Conservation (phyloP, 2,113 vertebrate genomes). For the Isichthys henryi region DNA sequence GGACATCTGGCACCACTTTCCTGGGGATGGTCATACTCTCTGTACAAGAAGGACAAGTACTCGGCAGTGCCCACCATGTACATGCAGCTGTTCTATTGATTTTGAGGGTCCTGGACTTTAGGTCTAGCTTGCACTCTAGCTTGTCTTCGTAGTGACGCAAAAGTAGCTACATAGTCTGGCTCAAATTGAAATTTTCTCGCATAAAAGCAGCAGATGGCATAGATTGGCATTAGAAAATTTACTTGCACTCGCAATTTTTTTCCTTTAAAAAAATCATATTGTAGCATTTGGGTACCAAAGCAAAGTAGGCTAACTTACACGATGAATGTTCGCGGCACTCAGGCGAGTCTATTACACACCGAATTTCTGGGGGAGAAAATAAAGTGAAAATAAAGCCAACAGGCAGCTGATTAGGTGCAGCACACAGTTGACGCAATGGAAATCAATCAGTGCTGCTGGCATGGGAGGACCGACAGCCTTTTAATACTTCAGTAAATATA, state of each 20-base stretch:
- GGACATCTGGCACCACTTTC: background rate
- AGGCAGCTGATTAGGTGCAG: background rate
- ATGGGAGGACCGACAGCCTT: conserved; percentile 23
- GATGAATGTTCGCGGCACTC: background rate
- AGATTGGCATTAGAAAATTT: background rate
- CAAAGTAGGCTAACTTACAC: background rate
- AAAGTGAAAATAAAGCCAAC: background rate
- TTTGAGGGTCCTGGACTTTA: background rate
- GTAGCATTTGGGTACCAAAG: background rate
- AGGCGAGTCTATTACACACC: background rate
- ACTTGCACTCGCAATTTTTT: background rate
- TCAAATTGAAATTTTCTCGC: background rate
- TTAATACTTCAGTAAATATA: conserved; percentile 47
- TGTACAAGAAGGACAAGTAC: background rate
- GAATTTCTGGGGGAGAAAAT: background rate
- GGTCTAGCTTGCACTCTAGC: background rate
- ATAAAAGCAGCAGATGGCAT: background rate
- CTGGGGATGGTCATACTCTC: background rate
- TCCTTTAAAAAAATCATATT: background rate
- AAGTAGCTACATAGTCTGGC: background rate
- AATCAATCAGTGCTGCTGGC: conserved; percentile 38
- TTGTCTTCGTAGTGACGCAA: background rate
- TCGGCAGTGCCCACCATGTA: background rate
- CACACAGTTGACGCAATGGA: conserved; percentile 47
- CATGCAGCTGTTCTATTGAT: background rate